Percentiles rank a stretch among this genome's conserved stretches.
phyloP scores from a whole-genome alignment of 2,113 vertebrate genomes.

The Platysternon megacephalum region DNA sequence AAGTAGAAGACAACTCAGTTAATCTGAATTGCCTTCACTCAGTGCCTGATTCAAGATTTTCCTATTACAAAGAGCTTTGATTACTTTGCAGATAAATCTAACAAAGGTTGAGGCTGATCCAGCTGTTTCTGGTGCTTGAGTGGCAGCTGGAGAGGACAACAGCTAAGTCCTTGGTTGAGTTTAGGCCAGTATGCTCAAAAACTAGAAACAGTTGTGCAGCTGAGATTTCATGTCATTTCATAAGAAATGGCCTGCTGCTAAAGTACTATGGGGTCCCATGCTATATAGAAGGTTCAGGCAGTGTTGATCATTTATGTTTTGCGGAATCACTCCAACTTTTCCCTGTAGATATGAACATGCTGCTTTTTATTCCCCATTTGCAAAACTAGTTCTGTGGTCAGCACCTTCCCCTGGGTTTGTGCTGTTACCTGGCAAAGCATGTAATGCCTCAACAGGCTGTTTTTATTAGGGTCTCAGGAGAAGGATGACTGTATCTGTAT shows the following conservation, averaged over 20 bases:
- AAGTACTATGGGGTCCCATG: not conserved
- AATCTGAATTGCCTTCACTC: constrained; percentile 17
- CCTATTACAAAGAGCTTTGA: constrained; percentile 13
- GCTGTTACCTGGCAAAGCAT: not conserved
- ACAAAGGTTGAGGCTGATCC: constrained; percentile 19
- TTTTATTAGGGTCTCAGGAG: not conserved
- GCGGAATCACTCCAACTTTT: not conserved
- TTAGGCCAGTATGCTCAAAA: not conserved
- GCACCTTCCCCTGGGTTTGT: not conserved
- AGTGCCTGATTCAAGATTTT: constrained; percentile 26
- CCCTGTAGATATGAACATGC: not conserved
- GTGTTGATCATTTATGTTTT: not conserved
- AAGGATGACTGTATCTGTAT: not conserved
- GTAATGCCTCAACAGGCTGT: not conserved
- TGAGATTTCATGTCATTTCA: not conserved
- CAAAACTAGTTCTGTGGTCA: not conserved
- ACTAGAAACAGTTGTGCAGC: not conserved
- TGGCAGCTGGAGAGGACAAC: not conserved
- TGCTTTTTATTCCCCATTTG: not conserved
- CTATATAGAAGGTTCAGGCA: not conserved
- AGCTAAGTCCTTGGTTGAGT: constrained; percentile 9
- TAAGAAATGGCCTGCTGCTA: not conserved
- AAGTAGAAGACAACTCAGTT: not conserved
- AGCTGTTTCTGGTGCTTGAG: constrained; percentile 34
- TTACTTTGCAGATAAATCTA: constrained; percentile 29